These are phyloP conservation scores for Hesperophylax magnus DNA, from an alignment of 1,140 invertebrate genomes.

Conservation along the genomic window DNA sequence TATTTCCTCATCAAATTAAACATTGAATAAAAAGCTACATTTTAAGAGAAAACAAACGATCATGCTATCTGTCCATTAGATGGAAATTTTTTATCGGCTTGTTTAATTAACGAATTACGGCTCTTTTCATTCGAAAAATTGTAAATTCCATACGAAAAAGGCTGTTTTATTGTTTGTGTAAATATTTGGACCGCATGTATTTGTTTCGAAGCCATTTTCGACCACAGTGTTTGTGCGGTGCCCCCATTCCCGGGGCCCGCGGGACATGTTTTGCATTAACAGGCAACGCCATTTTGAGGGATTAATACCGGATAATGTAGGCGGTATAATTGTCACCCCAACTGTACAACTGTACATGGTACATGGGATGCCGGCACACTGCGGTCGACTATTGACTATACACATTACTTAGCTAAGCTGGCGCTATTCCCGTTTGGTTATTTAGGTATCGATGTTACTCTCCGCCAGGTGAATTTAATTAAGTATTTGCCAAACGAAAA, in stretches of 20 bases:
- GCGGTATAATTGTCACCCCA: conserved; percentile 44
- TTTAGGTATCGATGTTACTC: no score
- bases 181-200: conserved; percentile 34
- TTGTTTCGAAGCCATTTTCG: conserved; percentile 42
- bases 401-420: no score
- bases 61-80: conserved; percentile 38
- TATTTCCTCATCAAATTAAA: conserved; percentile 40
- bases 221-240: conserved; percentile 35
- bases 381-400: neutral
- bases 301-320: conserved; percentile 52
- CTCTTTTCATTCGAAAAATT: conserved; percentile 40
- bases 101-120: conserved; percentile 42
- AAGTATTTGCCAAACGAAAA: no score
- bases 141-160: conserved; percentile 42
- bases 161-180: conserved; percentile 45
- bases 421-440: no score
- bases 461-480: no score
- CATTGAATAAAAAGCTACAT: conserved; percentile 31
- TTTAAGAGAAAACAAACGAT: conserved; percentile 37
- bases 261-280: conserved; percentile 53
- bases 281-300: conserved; percentile 49
- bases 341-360: conserved; percentile 3
- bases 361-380: no score
- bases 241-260: conserved; percentile 34
- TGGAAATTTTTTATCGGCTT: conserved; percentile 38